Conservation (phyloP, 2,797 vertebrate genomes). For the Alosa sapidissima region DNA sequence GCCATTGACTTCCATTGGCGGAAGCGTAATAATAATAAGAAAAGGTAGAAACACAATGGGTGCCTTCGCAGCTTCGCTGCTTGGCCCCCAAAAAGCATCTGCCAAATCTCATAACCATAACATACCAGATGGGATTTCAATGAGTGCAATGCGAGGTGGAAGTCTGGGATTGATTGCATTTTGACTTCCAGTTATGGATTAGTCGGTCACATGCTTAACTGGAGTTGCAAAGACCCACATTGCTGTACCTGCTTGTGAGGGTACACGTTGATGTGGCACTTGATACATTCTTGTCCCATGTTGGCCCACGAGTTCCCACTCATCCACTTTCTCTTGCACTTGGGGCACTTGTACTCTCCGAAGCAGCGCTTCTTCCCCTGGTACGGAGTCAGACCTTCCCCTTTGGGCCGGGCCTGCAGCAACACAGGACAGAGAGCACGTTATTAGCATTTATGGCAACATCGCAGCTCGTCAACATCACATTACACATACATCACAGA, state of each 20-base stretch:
- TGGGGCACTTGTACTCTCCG: constrained; percentile 98
- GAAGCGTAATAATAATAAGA: too few species aligned
- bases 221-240: not conserved
- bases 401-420: constrained; percentile 85
- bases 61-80: too few species aligned
- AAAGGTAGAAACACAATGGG: too few species aligned
- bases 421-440: not conserved
- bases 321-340: constrained; percentile 99
- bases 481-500: not conserved
- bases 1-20: too few species aligned
- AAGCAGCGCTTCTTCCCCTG: constrained; percentile 88
- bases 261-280: constrained; percentile 99
- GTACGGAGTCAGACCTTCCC: constrained; percentile 86
- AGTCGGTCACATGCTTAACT: not conserved
- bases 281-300: constrained; percentile 99
- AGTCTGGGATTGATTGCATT: too few species aligned
- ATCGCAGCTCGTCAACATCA: not conserved
- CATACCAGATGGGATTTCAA: too few species aligned
- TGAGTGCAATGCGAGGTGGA: too few species aligned
- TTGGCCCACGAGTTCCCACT: constrained; percentile 99
- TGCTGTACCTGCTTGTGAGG: constrained; percentile 94
- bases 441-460: not conserved
- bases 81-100: too few species aligned
- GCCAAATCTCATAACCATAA: too few species aligned
- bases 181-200: too few species aligned